Evolutionary conservation across 2,888 invertebrate species (phyloP), one percentile per base, ranked within the genome.

Genomic region (Acanthosepion lycidas): DNA sequence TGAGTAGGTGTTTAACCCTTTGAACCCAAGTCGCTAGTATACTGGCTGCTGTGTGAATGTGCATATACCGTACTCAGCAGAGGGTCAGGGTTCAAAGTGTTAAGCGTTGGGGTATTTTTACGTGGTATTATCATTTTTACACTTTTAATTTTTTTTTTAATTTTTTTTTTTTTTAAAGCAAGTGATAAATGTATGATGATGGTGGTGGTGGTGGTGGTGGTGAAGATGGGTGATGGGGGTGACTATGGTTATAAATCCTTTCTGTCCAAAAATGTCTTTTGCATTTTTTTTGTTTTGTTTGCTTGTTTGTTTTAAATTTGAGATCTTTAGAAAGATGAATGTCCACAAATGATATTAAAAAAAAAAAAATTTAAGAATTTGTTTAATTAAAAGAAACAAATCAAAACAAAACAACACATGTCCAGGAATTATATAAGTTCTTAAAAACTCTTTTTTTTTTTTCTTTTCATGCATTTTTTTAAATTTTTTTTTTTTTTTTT

Each of bases 181-280:
- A 78, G 78, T 78, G 78, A 78, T 15, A 78, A n/a, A 78, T 78
- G 78, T 78, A 78, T 78, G 78, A 78, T 78, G 78, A 78, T 78
- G 78, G 78, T 78, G 78, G 78, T n/a, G n/a, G 78, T 78, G n/a
- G n/a, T n/a, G n/a, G n/a, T n/a, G 78, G 78, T n/a, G 78, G 78
- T 78, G 78, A 78, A 78, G 33, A 78, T 78, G 78, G 78, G 33
- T 15, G 78, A n/a, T 78, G 78, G 78, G 59, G 78, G 78, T 78
- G n/a, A 78, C 78, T 78, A 78, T 78, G 78, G n/a, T n/a, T n/a
- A 78, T 33, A 78, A 78, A 78, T n/a, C n/a, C 2, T 78, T n/a
- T 78, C 15, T 78, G n/a, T 78, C n/a, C n/a, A 33, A 78, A 78
- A 78, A 12, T 78, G n/a, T 78, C 28, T 78, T 78, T n/a, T 78